Base-by-base conservation (phyloP, 1,140 invertebrate genomes). In the Aphelenchoides fujianensis region DNA sequence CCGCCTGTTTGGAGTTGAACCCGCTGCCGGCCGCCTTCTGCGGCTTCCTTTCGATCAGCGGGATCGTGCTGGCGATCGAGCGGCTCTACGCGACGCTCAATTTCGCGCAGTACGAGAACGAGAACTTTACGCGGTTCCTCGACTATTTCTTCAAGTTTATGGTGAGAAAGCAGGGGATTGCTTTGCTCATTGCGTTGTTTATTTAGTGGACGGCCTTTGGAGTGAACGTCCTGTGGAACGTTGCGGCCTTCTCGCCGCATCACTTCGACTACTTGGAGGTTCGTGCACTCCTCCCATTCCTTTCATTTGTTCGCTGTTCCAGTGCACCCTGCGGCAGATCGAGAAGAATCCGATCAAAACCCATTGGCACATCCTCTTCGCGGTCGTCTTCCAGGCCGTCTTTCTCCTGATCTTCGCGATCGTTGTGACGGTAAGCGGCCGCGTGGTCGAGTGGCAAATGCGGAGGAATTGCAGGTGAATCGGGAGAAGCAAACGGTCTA, bases 21-120 rank as follows among this genome's bases (percentile, higher is more conserved):
- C 32, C 30, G 16, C 16, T 70, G 3, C 69, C 69, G 5, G 34
- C 27, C 31, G 7, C 34, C 2, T 70, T 70, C 52, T 70, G 69
- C 30, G 31, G 31, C 5, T 70, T 70, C 16, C 19, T 70, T n/a
- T 28, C 19, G 5, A 1, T 70, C 66, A 59, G 64, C 31, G 61
- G 69, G 16, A 35, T 70, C 27, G 23, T 70, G n/a, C 30, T 70
- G 34, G 52, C 35, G 23, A 41, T 70, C 23, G 69, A 70, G 31
- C 35, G 69, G 19, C 53, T 70, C 19, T 70, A 70, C 16, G 69
- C 69, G 9, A 70, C 69, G 2, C 5, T 70, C 1, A 70, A 70
- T 23, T 70, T 68, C 27, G 31, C 66, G 5, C 63, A 70, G 53
- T 70, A 70, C 30, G 69, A 70, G 53, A 68, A 71, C 16, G 69